Base-by-base conservation (phyloP, 2,888 invertebrate species). In the Linnaemya tessellans region DNA sequence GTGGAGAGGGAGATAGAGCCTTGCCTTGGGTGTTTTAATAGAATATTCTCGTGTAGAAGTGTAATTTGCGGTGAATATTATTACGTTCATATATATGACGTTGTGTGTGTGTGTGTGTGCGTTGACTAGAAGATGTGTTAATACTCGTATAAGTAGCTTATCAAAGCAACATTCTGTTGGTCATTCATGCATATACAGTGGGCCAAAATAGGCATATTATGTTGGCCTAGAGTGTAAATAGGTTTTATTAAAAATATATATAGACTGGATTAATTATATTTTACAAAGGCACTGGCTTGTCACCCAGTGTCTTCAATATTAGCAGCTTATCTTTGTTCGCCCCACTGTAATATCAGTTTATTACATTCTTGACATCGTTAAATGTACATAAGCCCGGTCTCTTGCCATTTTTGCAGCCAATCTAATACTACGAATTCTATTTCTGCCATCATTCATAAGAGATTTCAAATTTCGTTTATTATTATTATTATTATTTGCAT, bases 321-420 rank as follows among this genome's bases (percentile, higher is more conserved):
- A n/a, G n/a, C n/a, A n/a, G n/a, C n/a, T n/a, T n/a, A n/a, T n/a
- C n/a, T n/a, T n/a, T n/a, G n/a, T 56, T 25, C 2, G 0, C n/a
- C 58, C n/a, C 58, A 58, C 58, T 58, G 58, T 51, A 51, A 0
- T 30, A 43, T 43, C 68, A 75, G 18, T 56, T 75, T 70, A 70
- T 82, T 49, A 70, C 56, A 64, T 70, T 46, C 38, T 64, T 70
- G 56, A 56, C 70, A 82, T 70, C 41, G 54, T 70, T 79, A 70
- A 38, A 62, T n/a, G 51, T 20, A 38, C 68, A 74, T 38, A 58
- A 35, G 18, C 18, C 60, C 22, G n/a, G 22, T 49, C 22, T 51
- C 51, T 18, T 25, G 9, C 35, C 38, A 41, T 30, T 71, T 62
- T 49, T 49, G 46, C 11, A 49, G 15, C 5, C 49, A 35, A 49